Evolutionary conservation across 2,888 invertebrate genomes (phyloP).

Genomic region (Loripinus fragilis): DNA sequence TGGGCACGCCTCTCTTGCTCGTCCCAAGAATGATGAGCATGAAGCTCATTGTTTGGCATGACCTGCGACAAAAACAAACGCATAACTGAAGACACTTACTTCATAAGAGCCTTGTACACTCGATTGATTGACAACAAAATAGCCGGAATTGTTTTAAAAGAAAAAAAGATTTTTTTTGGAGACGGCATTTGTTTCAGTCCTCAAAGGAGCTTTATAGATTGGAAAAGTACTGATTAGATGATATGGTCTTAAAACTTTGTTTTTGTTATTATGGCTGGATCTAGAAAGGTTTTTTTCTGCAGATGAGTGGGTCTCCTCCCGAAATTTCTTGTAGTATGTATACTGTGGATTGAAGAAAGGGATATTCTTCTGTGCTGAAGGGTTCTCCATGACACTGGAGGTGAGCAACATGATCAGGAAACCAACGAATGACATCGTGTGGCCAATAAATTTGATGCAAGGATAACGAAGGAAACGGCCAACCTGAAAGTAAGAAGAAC

Average conservation of each 20-base stretch:
- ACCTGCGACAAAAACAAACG: conserved; percentile 20
- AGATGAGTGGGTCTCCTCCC: neutral
- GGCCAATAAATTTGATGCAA: conserved; percentile 79
- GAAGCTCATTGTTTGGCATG: conserved; percentile 27
- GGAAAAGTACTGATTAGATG: no score
- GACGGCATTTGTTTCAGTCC: no score
- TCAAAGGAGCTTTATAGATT: no score
- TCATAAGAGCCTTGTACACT: no score
- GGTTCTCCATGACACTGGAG: conserved; percentile 68
- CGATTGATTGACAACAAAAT: no score
- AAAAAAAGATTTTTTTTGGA: no score
- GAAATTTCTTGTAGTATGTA: conserved; percentile 6
- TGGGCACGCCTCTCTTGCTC: conserved; percentile 41
- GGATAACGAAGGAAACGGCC: conserved; percentile 76
- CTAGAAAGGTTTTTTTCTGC: no score
- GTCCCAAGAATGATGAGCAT: conserved; percentile 52
- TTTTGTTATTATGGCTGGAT: no score
- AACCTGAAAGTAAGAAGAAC: conserved; percentile 61
- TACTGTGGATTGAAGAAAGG: conserved; percentile 28
- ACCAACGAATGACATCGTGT: conserved; percentile 77
- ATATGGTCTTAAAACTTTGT: no score
- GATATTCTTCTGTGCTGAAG: conserved; percentile 32
- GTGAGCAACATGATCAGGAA: conserved; percentile 76
- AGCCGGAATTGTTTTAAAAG: no score
- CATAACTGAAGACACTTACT: no score